Evolutionary conservation across 2,113 vertebrate species (phyloP).

Genomic region (Heloderma charlesbogerti): DNA sequence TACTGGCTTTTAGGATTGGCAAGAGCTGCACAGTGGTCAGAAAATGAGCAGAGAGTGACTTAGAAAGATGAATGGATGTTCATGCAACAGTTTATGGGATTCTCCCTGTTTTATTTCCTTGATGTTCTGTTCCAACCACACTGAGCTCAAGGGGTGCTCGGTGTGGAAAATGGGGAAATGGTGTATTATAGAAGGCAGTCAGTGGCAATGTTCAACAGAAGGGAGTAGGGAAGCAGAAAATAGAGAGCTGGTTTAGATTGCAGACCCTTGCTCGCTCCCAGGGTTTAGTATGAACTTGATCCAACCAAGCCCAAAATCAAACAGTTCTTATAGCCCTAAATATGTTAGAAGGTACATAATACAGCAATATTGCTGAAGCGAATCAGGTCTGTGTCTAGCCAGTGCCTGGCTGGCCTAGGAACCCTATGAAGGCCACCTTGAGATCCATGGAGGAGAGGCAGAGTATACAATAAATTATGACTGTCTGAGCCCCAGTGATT

Average conservation of each 20-base stretch:
- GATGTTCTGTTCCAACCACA: neutral
- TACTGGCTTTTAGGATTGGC: neutral
- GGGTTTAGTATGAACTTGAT: neutral
- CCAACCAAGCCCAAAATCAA: too few relatives aligned
- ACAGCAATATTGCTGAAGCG: too few relatives aligned
- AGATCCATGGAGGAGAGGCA: neutral
- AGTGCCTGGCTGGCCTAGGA: too few relatives aligned
- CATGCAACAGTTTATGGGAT: neutral
- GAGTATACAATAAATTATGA: neutral
- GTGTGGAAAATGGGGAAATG: too few relatives aligned
- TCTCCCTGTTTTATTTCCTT: neutral
- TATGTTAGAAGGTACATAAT: neutral
- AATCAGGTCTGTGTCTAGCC: too few relatives aligned
- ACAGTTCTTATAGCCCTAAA: neutral
- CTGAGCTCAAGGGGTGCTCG: conserved; percentile 18
- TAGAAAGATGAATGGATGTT: neutral
- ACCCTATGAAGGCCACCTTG: neutral
- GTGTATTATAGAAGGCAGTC: neutral
- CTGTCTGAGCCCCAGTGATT: neutral
- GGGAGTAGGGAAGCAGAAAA: neutral
- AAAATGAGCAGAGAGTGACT: neutral
- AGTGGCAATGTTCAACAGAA: neutral
- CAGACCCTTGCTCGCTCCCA: neutral
- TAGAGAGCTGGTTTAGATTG: neutral
- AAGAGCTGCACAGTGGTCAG: neutral